Evolutionary conservation across 2,113 vertebrate genomes (phyloP), one percentile per base, ranked within the genome.

Genomic region (Egretta garzetta): DNA sequence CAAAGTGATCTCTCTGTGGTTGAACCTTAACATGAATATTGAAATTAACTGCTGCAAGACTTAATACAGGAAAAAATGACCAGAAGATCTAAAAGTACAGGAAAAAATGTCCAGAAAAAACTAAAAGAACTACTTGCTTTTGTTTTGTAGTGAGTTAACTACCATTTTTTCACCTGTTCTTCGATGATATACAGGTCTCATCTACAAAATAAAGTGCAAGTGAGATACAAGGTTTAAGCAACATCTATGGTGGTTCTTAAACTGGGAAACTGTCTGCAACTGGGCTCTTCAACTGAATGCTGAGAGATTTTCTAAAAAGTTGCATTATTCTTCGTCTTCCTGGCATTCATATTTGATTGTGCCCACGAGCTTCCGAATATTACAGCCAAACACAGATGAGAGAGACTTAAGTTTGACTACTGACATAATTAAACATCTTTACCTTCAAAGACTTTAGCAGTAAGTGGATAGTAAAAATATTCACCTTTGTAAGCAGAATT

Each of bases 21-120:
- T 96, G 87, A 95, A 96, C 77, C 93, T 94, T 89, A 89, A 94
- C 87, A 94, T 93, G 47, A 94, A 91, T 80, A 86, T 81, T 97
- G 97, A 95, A 93, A 93, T 92, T 73, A 89, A 93, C 74, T 94
- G 32, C 74, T 92, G 49, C n/a, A 77, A 91, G 89, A 73, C 41
- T 70, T 80, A 53, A n/a, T 70, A 62, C 9, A 43, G 22, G 49
- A 70, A 45, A 64, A 60, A 70, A 39, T 37, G 21, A 43, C 35
- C 16, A 19, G 28, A 73, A 55, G 30, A 58, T 50, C 30, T n/a
- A 41, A 22, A 62, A 35, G 49, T 60, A 60, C 12, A 37, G 23
- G 33, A 22, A 14, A 15, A 93, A 87, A 87, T 85, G 55, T 77
- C 79, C 75, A 86, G 33, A 77, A 74, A 74, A 27, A 41, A 67